Percentiles rank a stretch among this genome's conserved stretches.
Conservation (phyloP, 2,113 vertebrate species). For the Trichechus manatus region DNA sequence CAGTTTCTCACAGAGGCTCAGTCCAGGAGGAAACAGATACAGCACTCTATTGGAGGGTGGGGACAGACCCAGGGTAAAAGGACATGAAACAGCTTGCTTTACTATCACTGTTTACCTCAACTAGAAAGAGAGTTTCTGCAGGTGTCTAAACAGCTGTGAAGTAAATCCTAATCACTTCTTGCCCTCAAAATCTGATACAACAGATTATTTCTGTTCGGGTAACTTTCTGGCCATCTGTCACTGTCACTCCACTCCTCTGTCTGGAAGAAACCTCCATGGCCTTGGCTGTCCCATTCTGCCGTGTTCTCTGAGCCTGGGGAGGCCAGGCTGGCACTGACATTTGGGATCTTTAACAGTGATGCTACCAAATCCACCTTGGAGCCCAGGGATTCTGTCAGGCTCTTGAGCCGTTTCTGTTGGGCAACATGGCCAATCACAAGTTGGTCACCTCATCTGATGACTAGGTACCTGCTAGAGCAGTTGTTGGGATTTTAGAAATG, state of each 20-base stretch:
- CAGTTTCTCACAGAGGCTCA: neutral
- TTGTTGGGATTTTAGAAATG: constrained; percentile 19
- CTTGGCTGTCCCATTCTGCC: neutral
- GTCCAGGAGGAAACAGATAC: neutral
- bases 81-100: neutral
- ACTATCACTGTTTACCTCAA: neutral
- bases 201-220: neutral
- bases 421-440: neutral
- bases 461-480: neutral
- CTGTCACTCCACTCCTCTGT: neutral
- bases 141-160: constrained; percentile 27
- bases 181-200: neutral
- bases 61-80: neutral
- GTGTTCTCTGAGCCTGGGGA: neutral
- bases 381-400: neutral
- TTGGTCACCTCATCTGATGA: neutral
- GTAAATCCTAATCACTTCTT: neutral
- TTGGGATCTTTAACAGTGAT: neutral
- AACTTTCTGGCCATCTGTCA: neutral
- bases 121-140: neutral
- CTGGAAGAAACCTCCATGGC: neutral
- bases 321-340: neutral
- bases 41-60: too few relatives aligned
- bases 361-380: neutral
- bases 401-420: neutral